Percentiles rank a stretch among this genome's conserved stretches.
Conservation (phyloP, 2,113 vertebrate genomes). For the Martes martes region DNA sequence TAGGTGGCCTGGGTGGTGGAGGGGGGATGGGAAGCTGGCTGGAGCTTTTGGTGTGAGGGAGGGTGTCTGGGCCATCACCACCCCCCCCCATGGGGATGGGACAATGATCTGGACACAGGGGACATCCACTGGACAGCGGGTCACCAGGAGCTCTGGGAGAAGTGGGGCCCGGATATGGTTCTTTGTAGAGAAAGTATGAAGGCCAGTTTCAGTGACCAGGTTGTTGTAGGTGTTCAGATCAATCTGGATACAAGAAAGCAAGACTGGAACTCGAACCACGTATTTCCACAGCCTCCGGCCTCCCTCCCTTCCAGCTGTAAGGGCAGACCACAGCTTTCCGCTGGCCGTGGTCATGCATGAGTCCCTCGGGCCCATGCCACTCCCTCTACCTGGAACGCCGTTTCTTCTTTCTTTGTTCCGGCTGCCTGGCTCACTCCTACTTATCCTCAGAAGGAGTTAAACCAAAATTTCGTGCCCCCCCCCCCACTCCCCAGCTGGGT, state of each 20-base stretch:
- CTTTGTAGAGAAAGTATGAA: background rate
- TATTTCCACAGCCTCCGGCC: rapidly evolving
- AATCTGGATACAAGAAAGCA: background rate
- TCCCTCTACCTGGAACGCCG: background rate
- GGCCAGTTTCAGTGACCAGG: background rate
- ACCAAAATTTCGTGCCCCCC: background rate
- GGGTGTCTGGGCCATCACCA: background rate
- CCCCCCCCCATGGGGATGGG: background rate
- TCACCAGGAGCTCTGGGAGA: background rate
- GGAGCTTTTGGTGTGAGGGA: background rate
- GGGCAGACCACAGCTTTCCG: no score
- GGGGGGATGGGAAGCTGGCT: background rate
- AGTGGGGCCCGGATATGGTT: background rate
- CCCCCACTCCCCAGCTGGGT: no score
- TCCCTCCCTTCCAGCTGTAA: background rate
- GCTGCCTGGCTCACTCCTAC: background rate
- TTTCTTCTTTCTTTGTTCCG: background rate
- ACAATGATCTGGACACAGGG: background rate
- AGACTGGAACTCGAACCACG: background rate
- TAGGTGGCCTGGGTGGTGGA: background rate
- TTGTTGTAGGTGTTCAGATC: background rate
- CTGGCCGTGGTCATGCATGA: rapidly evolving
- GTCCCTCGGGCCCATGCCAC: background rate
- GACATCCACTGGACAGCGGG: background rate
- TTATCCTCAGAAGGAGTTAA: background rate